A percentile compares a stretch with the other conserved stretches of the same genome.
These are phyloP conservation scores for Hypselothyrea guttata DNA, from an alignment of 2,888 invertebrate genomes.

Conservation along the genomic window DNA sequence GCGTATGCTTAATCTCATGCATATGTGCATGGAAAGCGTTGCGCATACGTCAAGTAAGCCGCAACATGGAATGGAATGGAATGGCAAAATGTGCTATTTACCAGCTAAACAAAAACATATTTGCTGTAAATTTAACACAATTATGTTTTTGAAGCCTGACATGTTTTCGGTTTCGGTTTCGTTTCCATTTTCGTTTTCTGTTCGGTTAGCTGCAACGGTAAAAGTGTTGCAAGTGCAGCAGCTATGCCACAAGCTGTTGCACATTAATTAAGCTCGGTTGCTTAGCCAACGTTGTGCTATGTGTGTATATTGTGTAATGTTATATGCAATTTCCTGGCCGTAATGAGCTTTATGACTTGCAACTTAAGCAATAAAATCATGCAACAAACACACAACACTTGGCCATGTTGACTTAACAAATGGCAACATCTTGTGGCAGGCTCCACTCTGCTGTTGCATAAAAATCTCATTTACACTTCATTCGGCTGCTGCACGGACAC, in stretches of 20 bases:
- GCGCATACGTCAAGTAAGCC: conserved; percentile 59
- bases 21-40: too few relatives aligned
- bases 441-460: conserved; percentile 75
- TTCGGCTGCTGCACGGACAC: conserved; percentile 46
- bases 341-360: conserved; percentile 76
- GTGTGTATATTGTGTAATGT: conserved; percentile 41
- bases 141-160: conserved; percentile 71
- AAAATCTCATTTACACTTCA: conserved; percentile 71
- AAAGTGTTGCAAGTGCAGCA: conserved; percentile 54
- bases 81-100: conserved; percentile 23
- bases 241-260: conserved; percentile 36
- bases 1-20: conserved; percentile 71
- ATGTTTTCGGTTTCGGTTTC: conserved; percentile 64
- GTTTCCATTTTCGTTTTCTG: too few relatives aligned
- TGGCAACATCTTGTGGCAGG: conserved; percentile 47
- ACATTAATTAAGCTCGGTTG: conserved; percentile 69
- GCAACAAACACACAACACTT: conserved; percentile 29
- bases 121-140: conserved; percentile 70
- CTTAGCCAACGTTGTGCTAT: conserved; percentile 22
- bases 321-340: conserved; percentile 69
- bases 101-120: conserved; percentile 52
- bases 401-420: conserved; percentile 42
- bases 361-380: conserved; percentile 65
- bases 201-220: conserved; percentile 30
- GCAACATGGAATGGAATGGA: conserved; percentile 26